These are phyloP conservation scores for Hoplodrina blanda DNA, from an alignment of 2,888 invertebrate genomes.

Conservation along the genomic window DNA sequence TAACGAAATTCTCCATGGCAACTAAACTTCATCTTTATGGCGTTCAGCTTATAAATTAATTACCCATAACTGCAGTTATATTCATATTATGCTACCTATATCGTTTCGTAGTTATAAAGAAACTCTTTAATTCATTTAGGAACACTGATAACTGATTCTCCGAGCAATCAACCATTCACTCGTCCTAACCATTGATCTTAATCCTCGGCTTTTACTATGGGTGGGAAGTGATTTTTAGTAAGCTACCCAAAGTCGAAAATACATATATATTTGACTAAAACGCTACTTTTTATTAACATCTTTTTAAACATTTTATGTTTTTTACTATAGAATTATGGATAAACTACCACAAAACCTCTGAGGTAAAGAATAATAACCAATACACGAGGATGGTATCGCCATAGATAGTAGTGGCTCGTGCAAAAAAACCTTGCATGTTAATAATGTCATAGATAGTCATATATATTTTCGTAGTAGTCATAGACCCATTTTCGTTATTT, in stretches of 20 bases:
- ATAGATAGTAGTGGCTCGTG: constrained; percentile 1
- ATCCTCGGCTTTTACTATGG: too few species aligned
- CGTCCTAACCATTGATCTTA: neutral
- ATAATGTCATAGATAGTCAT: neutral
- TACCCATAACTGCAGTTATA: neutral
- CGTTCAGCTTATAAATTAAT: constrained; percentile 8
- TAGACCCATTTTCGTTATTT: constrained; percentile 6
- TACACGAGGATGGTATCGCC: neutral
- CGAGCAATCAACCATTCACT: neutral
- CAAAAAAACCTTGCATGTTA: constrained; percentile 1
- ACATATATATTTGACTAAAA: neutral
- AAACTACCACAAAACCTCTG: neutral
- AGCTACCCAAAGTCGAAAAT: neutral
- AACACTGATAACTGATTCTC: neutral
- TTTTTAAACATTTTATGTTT: neutral
- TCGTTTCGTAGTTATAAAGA: neutral
- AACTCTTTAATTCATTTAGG: neutral
- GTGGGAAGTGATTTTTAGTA: too few species aligned
- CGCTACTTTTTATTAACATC: neutral
- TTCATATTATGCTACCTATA: neutral
- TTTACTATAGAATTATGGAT: too few species aligned
- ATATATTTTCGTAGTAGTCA: too few species aligned
- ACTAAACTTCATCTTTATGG: neutral
- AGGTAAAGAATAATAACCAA: neutral
- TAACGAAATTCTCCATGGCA: neutral